These are phyloP conservation scores for Nanorana parkeri DNA, from an alignment of 2,113 vertebrate species.

Conservation along the genomic window DNA sequence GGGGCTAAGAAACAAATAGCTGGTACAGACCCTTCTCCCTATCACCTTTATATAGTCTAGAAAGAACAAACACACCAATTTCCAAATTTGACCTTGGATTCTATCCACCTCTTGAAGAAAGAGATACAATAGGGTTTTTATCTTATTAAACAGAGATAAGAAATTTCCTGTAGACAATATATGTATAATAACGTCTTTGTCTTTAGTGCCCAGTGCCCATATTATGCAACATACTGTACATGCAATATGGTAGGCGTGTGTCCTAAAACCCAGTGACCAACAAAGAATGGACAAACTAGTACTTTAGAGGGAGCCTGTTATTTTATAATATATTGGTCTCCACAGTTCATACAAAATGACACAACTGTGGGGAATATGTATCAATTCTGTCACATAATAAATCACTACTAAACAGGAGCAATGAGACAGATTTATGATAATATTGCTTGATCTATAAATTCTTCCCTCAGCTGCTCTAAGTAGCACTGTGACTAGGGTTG, in stretches of 20 bases:
- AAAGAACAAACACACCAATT: conserved; percentile 5
- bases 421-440: too few relatives aligned
- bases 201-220: background rate
- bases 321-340: too few relatives aligned
- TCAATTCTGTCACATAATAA: too few relatives aligned
- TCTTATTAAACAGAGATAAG: conserved; percentile 46
- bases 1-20: conserved; percentile 3
- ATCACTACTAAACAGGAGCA: too few relatives aligned
- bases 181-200: conserved; percentile 15
- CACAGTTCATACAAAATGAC: too few relatives aligned
- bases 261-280: too few relatives aligned
- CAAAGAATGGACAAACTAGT: too few relatives aligned
- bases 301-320: too few relatives aligned
- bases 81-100: conserved; percentile 35
- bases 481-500: too few relatives aligned
- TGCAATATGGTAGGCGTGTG: background rate
- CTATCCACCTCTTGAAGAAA: conserved; percentile 30
- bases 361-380: too few relatives aligned
- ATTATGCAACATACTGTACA: conserved; percentile 3
- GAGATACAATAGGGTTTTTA: conserved; percentile 28
- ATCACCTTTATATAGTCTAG: conserved; percentile 30
- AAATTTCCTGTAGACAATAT: conserved; percentile 1
- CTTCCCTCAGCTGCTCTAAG: too few relatives aligned
- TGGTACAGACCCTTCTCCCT: conserved; percentile 22
- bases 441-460: too few relatives aligned